Evolutionary conservation across 2,888 invertebrate genomes (phyloP), one percentile per base, ranked within the genome.

Genomic region (Chaetogeoica ovagalla): DNA sequence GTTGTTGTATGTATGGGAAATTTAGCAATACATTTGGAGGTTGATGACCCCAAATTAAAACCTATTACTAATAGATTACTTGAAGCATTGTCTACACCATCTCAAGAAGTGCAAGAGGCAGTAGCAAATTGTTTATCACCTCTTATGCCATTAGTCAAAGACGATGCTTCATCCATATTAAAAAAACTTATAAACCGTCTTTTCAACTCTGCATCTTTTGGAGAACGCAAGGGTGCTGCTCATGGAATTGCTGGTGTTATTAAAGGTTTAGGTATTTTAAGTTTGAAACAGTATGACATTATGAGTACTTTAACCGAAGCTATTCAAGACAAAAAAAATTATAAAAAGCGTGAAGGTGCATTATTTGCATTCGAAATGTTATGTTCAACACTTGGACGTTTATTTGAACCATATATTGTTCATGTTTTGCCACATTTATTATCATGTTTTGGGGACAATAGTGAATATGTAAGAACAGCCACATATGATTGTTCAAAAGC

Each of bases 341-440:
- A 94, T 85, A 93, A 94, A 84, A 94, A 94, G 83, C 89, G 98
- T 79, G 98, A 98, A 90, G 97, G 94, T 90, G 91, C 89, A 97
- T 88, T 99, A 74, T 96, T 99, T 88, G 98, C 98, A 0, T 95
- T 99, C 88, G 98, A 98, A 89, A 96, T 97, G 91, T 89, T 98
- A 66, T 97, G 97, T 87, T 92, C 92, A 84, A 95, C 95, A 90
- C 90, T 99, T 84, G 98, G 98, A 0, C 92, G 97, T 68, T 89
- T 98, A 81, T 99, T 99, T 88, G 99, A 99, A 88, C 99, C 99
- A 0, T 99, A 99, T 88, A 96, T 99, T 82, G 96, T 99, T 77
- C 97, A 98, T 86, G 95, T 98, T 69, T 88, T 99, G 83, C 98
- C 98, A 0, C 94, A 97, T 87, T 89, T 99, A 85, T 88, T 99